Evolutionary conservation across 23 tunicate species (phyloP).

Genomic region (Clavelina lepadiformis): DNA sequence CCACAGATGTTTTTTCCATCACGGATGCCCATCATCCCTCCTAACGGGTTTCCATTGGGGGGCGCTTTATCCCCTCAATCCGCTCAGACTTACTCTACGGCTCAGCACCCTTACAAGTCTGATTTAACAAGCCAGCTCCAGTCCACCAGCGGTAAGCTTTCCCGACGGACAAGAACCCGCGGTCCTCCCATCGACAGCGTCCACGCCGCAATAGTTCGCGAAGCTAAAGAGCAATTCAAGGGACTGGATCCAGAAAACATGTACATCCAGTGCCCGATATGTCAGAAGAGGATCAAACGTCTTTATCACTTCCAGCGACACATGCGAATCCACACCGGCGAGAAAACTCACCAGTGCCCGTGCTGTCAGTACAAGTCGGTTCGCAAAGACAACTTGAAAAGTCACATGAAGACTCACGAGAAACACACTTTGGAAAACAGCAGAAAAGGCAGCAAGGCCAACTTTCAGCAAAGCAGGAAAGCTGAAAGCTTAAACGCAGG

Average conservation of each 20-base stretch:
- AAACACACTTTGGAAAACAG: conserved; percentile 69
- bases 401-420: conserved; percentile 99
- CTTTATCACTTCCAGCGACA: conserved; percentile 99
- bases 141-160: conserved; percentile 4
- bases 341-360: conserved; percentile 95
- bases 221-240: conserved; percentile 90
- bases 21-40: not conserved
- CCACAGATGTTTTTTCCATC: conserved; percentile 8
- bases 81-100: not conserved
- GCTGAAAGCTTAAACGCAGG: not conserved
- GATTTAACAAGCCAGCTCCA: not conserved
- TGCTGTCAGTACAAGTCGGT: conserved; percentile 97
- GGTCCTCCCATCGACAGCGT: conserved; percentile 59
- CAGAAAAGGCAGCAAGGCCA: conserved; percentile 24
- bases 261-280: conserved; percentile 99
- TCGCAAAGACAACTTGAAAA: conserved; percentile 93
- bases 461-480: not conserved
- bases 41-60: no score
- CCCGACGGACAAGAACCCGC: conserved; percentile 27
- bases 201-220: conserved; percentile 90
- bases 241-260: conserved; percentile 98
- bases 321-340: conserved; percentile 99
- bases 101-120: not conserved
- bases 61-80: not conserved
- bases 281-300: conserved; percentile 96